Base-by-base conservation (phyloP, 2,888 invertebrate species). In the Thysanoteuthis rhombus region DNA sequence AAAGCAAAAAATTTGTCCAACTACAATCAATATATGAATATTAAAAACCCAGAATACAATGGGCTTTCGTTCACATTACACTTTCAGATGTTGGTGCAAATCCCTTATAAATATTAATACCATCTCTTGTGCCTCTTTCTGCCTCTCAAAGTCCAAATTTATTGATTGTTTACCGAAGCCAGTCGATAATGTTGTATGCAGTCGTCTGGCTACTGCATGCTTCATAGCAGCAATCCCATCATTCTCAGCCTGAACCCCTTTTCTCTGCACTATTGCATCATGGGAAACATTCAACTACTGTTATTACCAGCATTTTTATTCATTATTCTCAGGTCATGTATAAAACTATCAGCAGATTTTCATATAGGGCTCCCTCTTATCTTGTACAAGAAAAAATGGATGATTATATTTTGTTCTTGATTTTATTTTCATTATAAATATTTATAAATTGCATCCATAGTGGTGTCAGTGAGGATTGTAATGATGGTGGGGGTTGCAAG, bases 21-120 rank as follows among this genome's bases (percentile, higher is more conserved):
- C 32, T 6, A 19, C 92, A 92, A 92, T 40, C n/a, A 92, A 40
- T 92, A 92, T n/a, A 42, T 92, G 92, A 45, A 92, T 92, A 92
- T 92, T 92, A 92, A 92, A 90, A 5, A 28, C n/a, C 45, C 45
- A 92, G 45, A 92, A 92, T 92, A 92, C 42, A 40, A 92, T n/a
- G 42, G 45, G 42, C 5, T 45, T 92, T 42, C 45, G 92, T 92
- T n/a, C 92, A 40, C 40, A 45, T 92, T 92, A 75, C 75, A 75
- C 75, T 75, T 75, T 75, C n/a, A 36, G 75, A 75, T n/a, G 75
- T 10, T n/a, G n/a, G 10, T 75, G 75, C 75, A 75, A 75, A 75
- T 75, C 75, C 75, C n/a, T n/a, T 75, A 75, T 75, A 75, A 75
- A 75, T 75, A 75, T 75, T 75, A 75, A 75, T 75, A 25, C 4